phyloP scores from a whole-genome alignment of 1,140 invertebrate species.

The Megalopta genalis region DNA sequence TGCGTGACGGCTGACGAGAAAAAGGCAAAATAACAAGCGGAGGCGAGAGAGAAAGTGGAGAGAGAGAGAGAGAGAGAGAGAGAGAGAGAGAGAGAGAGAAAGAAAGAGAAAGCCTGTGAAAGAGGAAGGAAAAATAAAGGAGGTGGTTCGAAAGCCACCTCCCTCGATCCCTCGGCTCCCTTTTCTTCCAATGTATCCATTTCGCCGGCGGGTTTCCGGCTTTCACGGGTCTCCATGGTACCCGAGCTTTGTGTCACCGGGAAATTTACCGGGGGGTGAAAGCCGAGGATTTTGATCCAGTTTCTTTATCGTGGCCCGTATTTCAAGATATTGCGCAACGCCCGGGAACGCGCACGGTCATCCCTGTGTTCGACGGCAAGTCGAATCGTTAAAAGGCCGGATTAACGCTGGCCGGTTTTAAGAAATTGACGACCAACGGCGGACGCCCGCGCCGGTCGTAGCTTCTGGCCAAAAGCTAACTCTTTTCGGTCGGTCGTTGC shows the following conservation, averaged over 20 bases:
- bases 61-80: not conserved
- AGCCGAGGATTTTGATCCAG: slow-evolving; percentile 54
- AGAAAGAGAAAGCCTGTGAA: not conserved
- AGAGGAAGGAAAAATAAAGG: not conserved
- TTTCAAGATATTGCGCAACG: slow-evolving; percentile 38
- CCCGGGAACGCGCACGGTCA: slow-evolving; percentile 21
- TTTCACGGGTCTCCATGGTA: slow-evolving; percentile 19
- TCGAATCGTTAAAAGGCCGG: slow-evolving; percentile 5
- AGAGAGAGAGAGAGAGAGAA: not conserved
- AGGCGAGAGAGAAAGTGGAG: too few relatives aligned
- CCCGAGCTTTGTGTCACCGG: slow-evolving; percentile 43
- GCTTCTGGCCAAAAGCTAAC: too few relatives aligned
- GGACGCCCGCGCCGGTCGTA: too few relatives aligned
- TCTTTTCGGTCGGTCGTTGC: too few relatives aligned
- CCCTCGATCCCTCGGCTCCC: not conserved
- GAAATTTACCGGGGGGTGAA: slow-evolving; percentile 53
- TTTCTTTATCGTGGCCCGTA: slow-evolving; percentile 43
- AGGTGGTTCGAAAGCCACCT: slow-evolving; percentile 2
- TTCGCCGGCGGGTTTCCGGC: not conserved
- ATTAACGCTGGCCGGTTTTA: not conserved
- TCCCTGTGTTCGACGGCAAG: slow-evolving; percentile 5
- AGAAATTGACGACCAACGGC: not conserved
- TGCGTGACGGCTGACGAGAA: slow-evolving; percentile 62
- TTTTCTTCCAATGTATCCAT: slow-evolving; percentile 1
- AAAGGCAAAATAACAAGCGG: slow-evolving; percentile 33